Base-by-base conservation (phyloP, 2,113 vertebrate species). In the Caranx ignobilis region DNA sequence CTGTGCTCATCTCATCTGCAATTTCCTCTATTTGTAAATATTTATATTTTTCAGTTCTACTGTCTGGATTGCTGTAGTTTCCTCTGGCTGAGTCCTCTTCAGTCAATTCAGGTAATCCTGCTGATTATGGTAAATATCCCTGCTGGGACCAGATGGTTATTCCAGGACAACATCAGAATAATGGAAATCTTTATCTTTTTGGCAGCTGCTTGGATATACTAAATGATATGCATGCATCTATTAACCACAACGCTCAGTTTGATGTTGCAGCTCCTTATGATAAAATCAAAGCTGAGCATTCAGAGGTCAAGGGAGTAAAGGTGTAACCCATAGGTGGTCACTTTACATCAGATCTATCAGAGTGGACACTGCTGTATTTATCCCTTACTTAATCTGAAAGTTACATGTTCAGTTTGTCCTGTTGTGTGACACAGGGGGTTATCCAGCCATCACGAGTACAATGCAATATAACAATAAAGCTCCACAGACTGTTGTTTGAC, bases 341-440 rank as follows among this genome's bases (percentile, higher is more conserved):
- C 13, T 13, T 8, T 7, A 21, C 55, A 59, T 68, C 50, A 43
- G 41, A 72, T 69, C 47, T 31, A 11, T 57, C 50, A 74, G 61
- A 75, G 82, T 80, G 78, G 6, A 26, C 50, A 26, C 48, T 12
- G 7, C 43, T 48, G 31, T 41, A 71, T 75, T 81, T 47, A 76
- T 66, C 59, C 47, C 16, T 39, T 39, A 11, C 18, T 32, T 64
- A 54, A 84, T 84, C 45, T 21, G 34, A 15, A 0, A 48, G 59
- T 71, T 55, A 41, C 52, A 70, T 32, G 55, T 52, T 68, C 62
- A 75, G 69, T 39, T 67, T 60, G 63, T 57, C 64, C 12, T 21
- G 71, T 55, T 41, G 52, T 35, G 5, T 71, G 71, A 76, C 81
- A 84, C 45, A 32, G 15, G 34, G 34, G 71, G 43, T 83, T 78